These are phyloP conservation scores for Salmo trutta DNA, from an alignment of 2,797 vertebrate species.

Conservation along the genomic window DNA sequence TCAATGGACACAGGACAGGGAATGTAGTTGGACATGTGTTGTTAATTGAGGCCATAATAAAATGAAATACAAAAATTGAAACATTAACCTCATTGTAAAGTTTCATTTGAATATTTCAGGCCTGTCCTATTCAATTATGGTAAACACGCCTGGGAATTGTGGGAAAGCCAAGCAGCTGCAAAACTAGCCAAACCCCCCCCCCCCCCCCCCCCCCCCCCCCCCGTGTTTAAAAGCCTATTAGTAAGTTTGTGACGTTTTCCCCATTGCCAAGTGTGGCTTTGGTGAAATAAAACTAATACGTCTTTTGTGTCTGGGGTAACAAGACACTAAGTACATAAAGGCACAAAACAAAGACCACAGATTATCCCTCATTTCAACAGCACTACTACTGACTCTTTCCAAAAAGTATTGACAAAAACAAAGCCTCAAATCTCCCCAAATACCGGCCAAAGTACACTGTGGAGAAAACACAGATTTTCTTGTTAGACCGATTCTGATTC, in stretches of 20 bases:
- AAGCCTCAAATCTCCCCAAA: constrained; percentile 20
- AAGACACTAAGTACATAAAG: constrained; percentile 41
- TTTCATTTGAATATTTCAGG: constrained; percentile 13
- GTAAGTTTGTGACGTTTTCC: constrained; percentile 38
- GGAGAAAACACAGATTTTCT: constrained; percentile 28
- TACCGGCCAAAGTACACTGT: constrained; percentile 24
- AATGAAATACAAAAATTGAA: constrained; percentile 20
- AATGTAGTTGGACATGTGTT: constrained; percentile 27
- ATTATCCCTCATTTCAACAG: constrained; percentile 58
- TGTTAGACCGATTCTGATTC: constrained; percentile 12
- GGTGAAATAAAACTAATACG: constrained; percentile 56
- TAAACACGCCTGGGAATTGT: constrained; percentile 11
- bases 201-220: constrained; percentile 30
- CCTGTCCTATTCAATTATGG: constrained; percentile 16
- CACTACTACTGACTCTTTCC: constrained; percentile 42
- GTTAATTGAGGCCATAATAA: constrained; percentile 42
- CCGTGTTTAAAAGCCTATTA: constrained; percentile 60
- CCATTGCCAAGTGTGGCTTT: constrained; percentile 55
- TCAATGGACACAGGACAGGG: constrained; percentile 12
- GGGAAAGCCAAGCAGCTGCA: constrained; percentile 25
- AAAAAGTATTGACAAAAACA: constrained; percentile 25
- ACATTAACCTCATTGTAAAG: constrained; percentile 21
- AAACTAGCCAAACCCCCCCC: constrained; percentile 34
- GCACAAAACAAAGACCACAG: constrained; percentile 38
- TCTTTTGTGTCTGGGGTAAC: constrained; percentile 47